phyloP scores from a whole-genome alignment of 2,888 invertebrate species.

The Agapostemon virescens region DNA sequence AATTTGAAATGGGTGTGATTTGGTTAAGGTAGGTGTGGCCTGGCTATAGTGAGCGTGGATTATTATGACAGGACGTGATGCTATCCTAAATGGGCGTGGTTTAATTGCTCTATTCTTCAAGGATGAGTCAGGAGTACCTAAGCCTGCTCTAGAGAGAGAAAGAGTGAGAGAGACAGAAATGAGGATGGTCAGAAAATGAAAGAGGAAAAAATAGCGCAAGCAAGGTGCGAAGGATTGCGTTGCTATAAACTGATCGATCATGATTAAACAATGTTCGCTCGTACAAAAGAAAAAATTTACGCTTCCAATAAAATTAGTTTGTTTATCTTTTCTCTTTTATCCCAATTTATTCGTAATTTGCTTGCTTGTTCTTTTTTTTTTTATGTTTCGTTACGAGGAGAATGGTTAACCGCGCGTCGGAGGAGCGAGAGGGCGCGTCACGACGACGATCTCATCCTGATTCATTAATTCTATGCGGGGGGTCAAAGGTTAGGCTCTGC shows the following conservation, averaged over 20 bases:
- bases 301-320: neutral
- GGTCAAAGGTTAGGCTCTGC: conserved; percentile 31
- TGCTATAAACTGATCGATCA: neutral
- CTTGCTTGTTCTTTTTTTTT: neutral
- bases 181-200: neutral
- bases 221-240: neutral
- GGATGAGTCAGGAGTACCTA: neutral
- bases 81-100: neutral
- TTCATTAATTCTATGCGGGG: conserved; percentile 56
- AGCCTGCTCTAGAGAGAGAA: neutral
- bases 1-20: no score
- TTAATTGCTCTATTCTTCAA: neutral
- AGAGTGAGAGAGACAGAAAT: neutral
- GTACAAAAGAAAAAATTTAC: neutral
- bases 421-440: conserved; percentile 72
- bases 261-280: neutral
- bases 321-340: neutral
- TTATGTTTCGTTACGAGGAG: neutral
- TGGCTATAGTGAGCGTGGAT: no score
- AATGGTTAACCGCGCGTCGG: conserved; percentile 19
- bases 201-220: neutral
- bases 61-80: neutral
- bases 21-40: no score
- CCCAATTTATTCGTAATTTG: neutral
- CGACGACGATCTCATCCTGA: conserved; percentile 62